phyloP scores from a whole-genome alignment of 2,113 vertebrate genomes.

The Procavia capensis region DNA sequence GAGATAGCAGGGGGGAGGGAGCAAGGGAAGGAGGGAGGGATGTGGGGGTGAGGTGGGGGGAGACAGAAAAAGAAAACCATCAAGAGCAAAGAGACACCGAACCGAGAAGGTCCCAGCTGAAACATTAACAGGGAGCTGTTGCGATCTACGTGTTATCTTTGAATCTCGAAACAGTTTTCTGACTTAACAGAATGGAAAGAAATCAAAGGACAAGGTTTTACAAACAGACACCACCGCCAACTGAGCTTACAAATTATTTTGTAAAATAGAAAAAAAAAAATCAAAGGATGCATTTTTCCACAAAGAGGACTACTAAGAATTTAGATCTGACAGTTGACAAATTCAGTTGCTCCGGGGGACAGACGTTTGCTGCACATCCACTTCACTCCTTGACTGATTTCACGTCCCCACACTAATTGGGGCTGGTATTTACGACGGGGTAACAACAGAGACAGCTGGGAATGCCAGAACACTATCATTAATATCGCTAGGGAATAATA shows the following conservation, averaged over 20 bases:
- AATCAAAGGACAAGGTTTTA: conserved; percentile 47
- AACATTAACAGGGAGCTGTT: background rate
- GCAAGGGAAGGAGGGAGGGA: background rate
- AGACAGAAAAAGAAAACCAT: background rate
- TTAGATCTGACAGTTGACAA: conserved; percentile 68
- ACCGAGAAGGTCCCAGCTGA: too few relatives aligned
- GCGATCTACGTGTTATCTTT: background rate
- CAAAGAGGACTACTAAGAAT: conserved; percentile 57
- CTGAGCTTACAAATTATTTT: conserved; percentile 53
- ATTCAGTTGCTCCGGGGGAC: conserved; percentile 42
- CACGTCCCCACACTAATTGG: conserved; percentile 60
- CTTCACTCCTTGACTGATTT: conserved; percentile 48
- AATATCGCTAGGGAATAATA: conserved; percentile 68
- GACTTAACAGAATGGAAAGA: conserved; percentile 11
- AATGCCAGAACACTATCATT: conserved; percentile 63
- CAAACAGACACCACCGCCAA: conserved; percentile 28
- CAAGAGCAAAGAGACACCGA: background rate
- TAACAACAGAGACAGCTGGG: conserved; percentile 68
- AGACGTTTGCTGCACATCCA: conserved; percentile 12
- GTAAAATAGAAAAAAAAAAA: conserved; percentile 17
- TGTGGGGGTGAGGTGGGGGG: too few relatives aligned
- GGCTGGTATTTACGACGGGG: conserved; percentile 67
- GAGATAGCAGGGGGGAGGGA: background rate
- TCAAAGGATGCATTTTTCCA: conserved; percentile 50
- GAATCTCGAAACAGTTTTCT: background rate